Evolutionary conservation across 2,797 vertebrate genomes (phyloP), one percentile per base, ranked within the genome.

Genomic region (Emydoidea blandingii): DNA sequence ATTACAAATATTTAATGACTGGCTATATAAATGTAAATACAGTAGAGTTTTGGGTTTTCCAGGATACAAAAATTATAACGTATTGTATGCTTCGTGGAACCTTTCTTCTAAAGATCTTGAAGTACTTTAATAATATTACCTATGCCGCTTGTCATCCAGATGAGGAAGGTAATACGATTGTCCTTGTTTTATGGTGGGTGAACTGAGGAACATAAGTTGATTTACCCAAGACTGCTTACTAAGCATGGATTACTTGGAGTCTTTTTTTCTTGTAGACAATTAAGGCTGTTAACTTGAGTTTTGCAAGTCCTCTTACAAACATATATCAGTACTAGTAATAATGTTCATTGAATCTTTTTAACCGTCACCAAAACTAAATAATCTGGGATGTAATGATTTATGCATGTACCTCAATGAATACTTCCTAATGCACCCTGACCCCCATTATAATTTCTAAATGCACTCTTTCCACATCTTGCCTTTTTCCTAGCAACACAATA

Each of bases 1-100:
- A 15, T 92, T 94, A 93, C 57, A 76, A 86, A 86, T 44, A 44
- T 87, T 59, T 83, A 87, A 84, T 59, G 87, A 21, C 74, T 81
- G 85, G 18, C 34, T 76, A 41, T 89, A 65, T 82, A 54, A 0
- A 0, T 79, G 88, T 87, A 89, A 57, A 8, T 53, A 92, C 50
- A 50, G 50, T 50, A 87, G 29, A 62, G n/a, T 47, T 52, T 84
- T 85, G 53, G 54, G 50, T 87, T n/a, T 25, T 41, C 53, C 56
- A 83, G 91, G 86, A 89, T 92, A 92, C 56, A 93, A 62, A 89
- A 94, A 83, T 82, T 0, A 76, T 78, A 76, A 37, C 23, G n/a
- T 3, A 50, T 11, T 41, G 56, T 82, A 56, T 0, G 1, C 47
- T 80, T 47, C 79, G 79, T 95, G 76, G 53, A 0, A 31, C 21